These are phyloP conservation scores for Malthinus seriepunctatus DNA, from an alignment of 2,888 invertebrate species.

Conservation along the genomic window DNA sequence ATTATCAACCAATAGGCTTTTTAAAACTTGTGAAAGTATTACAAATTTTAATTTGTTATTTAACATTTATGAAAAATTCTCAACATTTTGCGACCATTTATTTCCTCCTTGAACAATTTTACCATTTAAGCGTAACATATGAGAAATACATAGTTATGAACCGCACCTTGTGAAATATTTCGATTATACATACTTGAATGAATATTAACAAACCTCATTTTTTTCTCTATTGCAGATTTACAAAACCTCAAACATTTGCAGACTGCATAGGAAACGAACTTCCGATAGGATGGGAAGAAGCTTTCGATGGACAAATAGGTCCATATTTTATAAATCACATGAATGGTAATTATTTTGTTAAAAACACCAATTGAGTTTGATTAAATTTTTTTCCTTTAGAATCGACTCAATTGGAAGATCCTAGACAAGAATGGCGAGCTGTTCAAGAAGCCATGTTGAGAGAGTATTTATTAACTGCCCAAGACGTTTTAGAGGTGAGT, in stretches of 20 bases:
- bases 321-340: conserved; percentile 97
- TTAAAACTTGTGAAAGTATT: too few species aligned
- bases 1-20: too few species aligned
- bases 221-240: conserved; percentile 74
- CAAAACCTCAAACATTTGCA: conserved; percentile 95
- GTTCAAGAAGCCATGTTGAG: conserved; percentile 97
- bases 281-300: conserved; percentile 97
- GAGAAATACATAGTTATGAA: too few species aligned
- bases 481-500: conserved; percentile 87
- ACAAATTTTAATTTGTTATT: too few species aligned
- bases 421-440: conserved; percentile 93
- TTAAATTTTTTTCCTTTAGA: conserved; percentile 62
- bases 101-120: too few species aligned
- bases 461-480: conserved; percentile 93
- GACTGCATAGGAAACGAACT: conserved; percentile 98
- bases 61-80: too few species aligned
- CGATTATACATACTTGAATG: too few species aligned
- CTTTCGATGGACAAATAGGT: conserved; percentile 91
- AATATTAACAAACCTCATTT: too few species aligned
- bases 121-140: too few species aligned
- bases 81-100: too few species aligned
- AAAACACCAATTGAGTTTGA: background rate
- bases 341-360: conserved; percentile 75
- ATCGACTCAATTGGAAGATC: conserved; percentile 95
- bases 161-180: too few species aligned